Percentiles rank a stretch among this genome's conserved stretches.
phyloP scores from a whole-genome alignment of 2,888 invertebrate species.

The Drosophila aldrichi region DNA sequence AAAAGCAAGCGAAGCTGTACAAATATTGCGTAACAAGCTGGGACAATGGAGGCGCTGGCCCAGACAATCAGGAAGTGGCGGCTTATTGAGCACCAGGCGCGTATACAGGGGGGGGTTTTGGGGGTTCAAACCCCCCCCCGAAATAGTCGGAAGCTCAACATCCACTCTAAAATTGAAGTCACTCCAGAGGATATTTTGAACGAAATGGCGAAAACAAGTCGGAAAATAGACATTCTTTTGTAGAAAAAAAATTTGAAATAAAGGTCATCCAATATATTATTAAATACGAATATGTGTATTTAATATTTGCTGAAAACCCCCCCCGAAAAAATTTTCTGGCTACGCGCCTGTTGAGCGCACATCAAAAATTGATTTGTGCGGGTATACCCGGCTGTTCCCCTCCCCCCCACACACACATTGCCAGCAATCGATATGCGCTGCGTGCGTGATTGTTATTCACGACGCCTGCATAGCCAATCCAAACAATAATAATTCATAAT shows the following conservation, averaged over 20 bases:
- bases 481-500: conserved; percentile 82
- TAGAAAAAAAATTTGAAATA: no score
- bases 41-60: conserved; percentile 55
- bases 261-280: no score
- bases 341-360: conserved; percentile 78
- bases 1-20: conserved; percentile 14
- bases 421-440: conserved; percentile 65
- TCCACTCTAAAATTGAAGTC: no score
- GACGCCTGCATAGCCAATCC: conserved; percentile 52
- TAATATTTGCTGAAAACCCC: no score
- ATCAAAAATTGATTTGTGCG: conserved; percentile 79
- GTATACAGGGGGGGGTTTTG: no score
- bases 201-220: no score
- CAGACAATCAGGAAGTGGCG: conserved; percentile 79
- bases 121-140: no score
- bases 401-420: background rate
- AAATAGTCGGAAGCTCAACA: no score
- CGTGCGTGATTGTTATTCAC: conserved; percentile 47
- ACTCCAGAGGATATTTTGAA: no score
- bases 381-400: background rate
- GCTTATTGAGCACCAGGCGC: conserved; percentile 80
- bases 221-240: no score
- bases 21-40: conserved; percentile 51
- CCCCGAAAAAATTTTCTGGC: no score
- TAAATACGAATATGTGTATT: no score